phyloP scores from a whole-genome alignment of 2,797 vertebrate species.

The Paratrypauchen microcephalus region DNA sequence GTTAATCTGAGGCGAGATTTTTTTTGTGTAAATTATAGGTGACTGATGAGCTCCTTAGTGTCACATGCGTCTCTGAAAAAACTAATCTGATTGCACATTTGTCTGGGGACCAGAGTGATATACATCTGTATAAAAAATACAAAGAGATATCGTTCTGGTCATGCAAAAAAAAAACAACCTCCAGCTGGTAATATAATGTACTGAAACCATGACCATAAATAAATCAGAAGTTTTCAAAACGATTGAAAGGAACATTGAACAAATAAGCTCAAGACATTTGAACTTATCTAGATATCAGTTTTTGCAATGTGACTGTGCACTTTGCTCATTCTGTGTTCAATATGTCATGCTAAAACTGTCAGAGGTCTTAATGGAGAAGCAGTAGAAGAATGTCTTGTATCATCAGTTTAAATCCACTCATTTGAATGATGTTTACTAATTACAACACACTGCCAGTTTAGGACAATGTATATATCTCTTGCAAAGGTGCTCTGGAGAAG shows the following conservation, averaged over 20 bases:
- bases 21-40: too few relatives aligned
- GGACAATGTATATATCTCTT: background rate
- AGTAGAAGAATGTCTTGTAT: slow-evolving; percentile 17
- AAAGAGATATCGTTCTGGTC: too few relatives aligned
- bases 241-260: background rate
- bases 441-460: background rate
- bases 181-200: too few relatives aligned
- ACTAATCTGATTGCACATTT: too few relatives aligned
- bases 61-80: too few relatives aligned
- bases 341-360: slow-evolving; percentile 38
- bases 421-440: background rate
- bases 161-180: too few relatives aligned
- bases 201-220: too few relatives aligned
- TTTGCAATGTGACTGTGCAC: slow-evolving; percentile 21
- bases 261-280: background rate
- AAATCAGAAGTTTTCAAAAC: background rate
- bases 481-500: slow-evolving; percentile 1
- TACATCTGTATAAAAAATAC: too few relatives aligned
- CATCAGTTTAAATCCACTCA: background rate
- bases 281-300: background rate
- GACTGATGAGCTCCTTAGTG: too few relatives aligned
- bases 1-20: too few relatives aligned
- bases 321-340: slow-evolving; percentile 28
- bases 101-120: too few relatives aligned
- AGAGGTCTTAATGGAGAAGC: slow-evolving; percentile 55